phyloP scores from a whole-genome alignment of 2,888 invertebrate species.

The Phortica okadai region DNA sequence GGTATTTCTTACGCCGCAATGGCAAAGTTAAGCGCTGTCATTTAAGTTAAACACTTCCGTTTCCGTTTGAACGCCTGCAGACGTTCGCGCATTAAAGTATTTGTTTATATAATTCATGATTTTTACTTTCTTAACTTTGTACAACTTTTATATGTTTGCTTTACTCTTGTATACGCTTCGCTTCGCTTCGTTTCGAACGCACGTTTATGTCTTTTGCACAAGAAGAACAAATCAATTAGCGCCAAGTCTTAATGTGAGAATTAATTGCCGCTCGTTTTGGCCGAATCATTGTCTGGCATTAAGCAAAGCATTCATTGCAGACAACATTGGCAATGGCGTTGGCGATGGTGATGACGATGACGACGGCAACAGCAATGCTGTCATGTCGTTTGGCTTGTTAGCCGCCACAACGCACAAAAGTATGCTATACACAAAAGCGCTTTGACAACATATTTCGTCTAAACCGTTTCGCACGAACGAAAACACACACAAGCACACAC shows the following conservation, averaged over 20 bases:
- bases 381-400: not conserved
- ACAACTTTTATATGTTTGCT: not conserved
- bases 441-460: conserved; percentile 14
- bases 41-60: conserved; percentile 60
- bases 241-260: conserved; percentile 15
- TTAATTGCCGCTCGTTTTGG: conserved; percentile 25
- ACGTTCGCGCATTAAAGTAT: conserved; percentile 24
- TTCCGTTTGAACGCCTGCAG: conserved; percentile 53
- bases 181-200: too few relatives aligned
- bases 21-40: conserved; percentile 45
- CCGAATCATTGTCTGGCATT: conserved; percentile 14
- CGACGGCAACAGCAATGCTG: conserved; percentile 4
- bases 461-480: not conserved
- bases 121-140: not conserved
- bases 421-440: conserved; percentile 10
- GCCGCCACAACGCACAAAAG: not conserved
- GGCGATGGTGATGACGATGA: too few relatives aligned
- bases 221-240: conserved; percentile 14
- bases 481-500: conserved; percentile 13
- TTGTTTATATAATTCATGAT: conserved; percentile 1
- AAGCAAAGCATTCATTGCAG: too few relatives aligned
- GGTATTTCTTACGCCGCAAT: not conserved
- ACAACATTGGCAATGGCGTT: too few relatives aligned
- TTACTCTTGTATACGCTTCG: not conserved
- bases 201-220: not conserved